These are phyloP conservation scores for Sarcophaga subvicina DNA, from an alignment of 2,888 invertebrate species.

Conservation along the genomic window DNA sequence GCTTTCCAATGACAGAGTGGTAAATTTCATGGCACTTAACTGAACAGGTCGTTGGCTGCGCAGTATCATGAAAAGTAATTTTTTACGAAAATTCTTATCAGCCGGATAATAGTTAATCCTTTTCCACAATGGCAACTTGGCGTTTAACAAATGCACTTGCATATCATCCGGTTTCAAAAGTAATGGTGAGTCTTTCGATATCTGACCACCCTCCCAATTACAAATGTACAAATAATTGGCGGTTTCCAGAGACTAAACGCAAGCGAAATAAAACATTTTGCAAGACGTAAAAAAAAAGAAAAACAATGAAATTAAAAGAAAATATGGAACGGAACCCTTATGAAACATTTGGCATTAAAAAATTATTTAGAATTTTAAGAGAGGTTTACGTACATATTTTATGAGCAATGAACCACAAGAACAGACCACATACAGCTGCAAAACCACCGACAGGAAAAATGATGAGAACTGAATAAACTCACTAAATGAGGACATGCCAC, in stretches of 20 bases:
- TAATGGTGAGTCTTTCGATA: conserved; percentile 51
- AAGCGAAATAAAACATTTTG: neutral
- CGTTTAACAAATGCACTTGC: conserved; percentile 25
- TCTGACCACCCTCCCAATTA: conserved; percentile 73
- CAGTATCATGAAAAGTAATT: conserved; percentile 72
- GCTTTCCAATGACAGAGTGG: conserved; percentile 72
- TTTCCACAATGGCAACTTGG: conserved; percentile 50
- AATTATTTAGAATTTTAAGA: neutral
- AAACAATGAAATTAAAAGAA: neutral
- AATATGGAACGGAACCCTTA: neutral
- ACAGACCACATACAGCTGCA: conserved; percentile 54
- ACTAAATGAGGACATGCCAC: conserved; percentile 38
- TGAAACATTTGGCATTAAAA: neutral
- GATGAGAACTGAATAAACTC: conserved; percentile 35
- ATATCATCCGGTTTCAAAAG: conserved; percentile 30
- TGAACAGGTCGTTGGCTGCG: conserved; percentile 72
- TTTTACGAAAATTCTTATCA: conserved; percentile 68
- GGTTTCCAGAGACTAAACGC: conserved; percentile 68
- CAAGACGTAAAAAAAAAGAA: neutral
- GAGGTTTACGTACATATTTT: conserved; percentile 43
- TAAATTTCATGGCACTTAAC: conserved; percentile 74
- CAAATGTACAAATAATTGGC: conserved; percentile 68
- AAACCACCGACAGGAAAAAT: conserved; percentile 42
- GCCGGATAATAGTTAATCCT: conserved; percentile 63
- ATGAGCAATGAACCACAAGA: conserved; percentile 35